Evolutionary conservation across 2,113 vertebrate species (phyloP), one percentile per base, ranked within the genome.

Genomic region (Cervus canadensis): DNA sequence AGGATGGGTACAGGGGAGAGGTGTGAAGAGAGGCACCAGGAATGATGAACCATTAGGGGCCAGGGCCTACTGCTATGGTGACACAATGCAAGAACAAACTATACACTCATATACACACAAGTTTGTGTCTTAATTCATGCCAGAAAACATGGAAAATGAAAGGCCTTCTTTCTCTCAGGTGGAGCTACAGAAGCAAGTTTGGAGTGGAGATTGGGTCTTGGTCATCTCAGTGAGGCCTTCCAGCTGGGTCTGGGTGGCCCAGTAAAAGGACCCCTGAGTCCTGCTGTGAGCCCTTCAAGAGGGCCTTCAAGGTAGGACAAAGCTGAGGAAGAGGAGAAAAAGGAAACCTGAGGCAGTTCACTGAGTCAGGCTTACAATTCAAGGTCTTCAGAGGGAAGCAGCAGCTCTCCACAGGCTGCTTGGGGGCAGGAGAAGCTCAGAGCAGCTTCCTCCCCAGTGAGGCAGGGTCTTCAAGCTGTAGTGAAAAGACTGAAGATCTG

Each of bases 51-150:
- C 95, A 89, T 91, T 71, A 43, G 84, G 92, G 98, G 98, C 98
- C 97, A 96, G 98, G 98, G 97, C 98, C 97, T 97, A 98, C 98
- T 98, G 98, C 98, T 98, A 98, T 74, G 91, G 98, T 96, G 97
- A 99, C 98, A 98, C 97, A 95, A 98, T 2, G 98, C 98, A 96
- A 98, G 98, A 98, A 99, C 98, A 98, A 98, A 98, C 98, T 98
- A 95, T 98, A 98, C 98, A 98, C 98, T 98, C 98, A 98, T 98
- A 98, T 98, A 97, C 62, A 98, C 98, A 98, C 98, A 98, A 71
- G 98, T 98, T 95, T 97, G 98, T 98, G 98, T 99, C 98, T 98
- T 98, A 98, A 98, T 98, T 98, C 98, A 99, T 99, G 99, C 99
- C 98, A 98, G 98, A 98, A 99, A 98, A 99, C 98, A 99, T 99